Percentiles rank a stretch among this genome's conserved stretches.
Conservation (phyloP, 1,140 invertebrate species). For the Drosophila mauritiana region DNA sequence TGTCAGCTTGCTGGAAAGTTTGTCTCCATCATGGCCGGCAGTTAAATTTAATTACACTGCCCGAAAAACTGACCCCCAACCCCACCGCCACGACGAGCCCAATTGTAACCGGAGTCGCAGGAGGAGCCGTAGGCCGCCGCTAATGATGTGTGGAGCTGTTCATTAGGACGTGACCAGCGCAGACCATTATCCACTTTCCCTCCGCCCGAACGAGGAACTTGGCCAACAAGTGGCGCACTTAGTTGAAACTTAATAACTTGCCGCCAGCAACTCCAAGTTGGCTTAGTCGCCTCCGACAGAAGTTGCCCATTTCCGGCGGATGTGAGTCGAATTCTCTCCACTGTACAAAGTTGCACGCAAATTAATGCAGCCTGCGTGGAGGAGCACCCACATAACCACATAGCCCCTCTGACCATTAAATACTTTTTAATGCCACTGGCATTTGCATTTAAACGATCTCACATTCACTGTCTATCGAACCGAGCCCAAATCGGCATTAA, state of each 20-base stretch:
- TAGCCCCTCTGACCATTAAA: conserved; percentile 45
- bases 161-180: conserved; percentile 71
- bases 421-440: conserved; percentile 55
- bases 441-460: conserved; percentile 76
- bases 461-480: conserved; percentile 26
- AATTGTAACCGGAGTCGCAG: conserved; percentile 55
- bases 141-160: conserved; percentile 53
- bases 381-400: not conserved
- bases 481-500: conserved; percentile 29
- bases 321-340: conserved; percentile 53
- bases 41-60: conserved; percentile 80
- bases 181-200: conserved; percentile 43
- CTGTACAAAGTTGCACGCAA: conserved; percentile 53
- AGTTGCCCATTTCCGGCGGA: conserved; percentile 73
- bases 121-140: conserved; percentile 38
- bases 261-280: conserved; percentile 13
- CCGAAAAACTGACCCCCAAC: conserved; percentile 52
- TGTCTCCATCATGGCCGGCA: conserved; percentile 51
- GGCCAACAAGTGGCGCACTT: conserved; percentile 62
- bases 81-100: conserved; percentile 26
- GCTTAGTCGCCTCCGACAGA: conserved; percentile 28
- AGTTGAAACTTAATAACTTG: conserved; percentile 77
- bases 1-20: conserved; percentile 34
- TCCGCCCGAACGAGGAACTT: conserved; percentile 31
- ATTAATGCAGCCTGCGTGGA: conserved; percentile 70